These are phyloP conservation scores for Seriola rivoliana DNA, from an alignment of 2,113 vertebrate species.

Conservation along the genomic window DNA sequence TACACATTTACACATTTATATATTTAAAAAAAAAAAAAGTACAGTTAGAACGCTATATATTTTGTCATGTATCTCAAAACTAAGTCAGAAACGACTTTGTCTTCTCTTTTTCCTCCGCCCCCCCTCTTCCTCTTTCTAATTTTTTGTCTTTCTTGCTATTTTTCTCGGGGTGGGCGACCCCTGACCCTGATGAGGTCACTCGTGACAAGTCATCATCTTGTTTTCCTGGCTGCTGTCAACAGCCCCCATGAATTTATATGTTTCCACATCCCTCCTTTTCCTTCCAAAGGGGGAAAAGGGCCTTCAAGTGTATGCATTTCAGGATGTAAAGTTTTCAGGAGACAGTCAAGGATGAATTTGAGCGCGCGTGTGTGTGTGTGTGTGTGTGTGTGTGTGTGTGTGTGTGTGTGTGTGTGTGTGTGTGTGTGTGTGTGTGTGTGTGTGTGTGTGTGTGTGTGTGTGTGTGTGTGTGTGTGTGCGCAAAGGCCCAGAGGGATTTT, in stretches of 20 bases:
- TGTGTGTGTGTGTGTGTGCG: slow-evolving; percentile 25
- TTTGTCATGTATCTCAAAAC: not conserved
- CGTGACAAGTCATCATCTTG: slow-evolving; percentile 60
- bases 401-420: slow-evolving; percentile 33
- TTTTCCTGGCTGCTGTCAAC: slow-evolving; percentile 71
- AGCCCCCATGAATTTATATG: slow-evolving; percentile 59
- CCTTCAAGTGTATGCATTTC: slow-evolving; percentile 47
- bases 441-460: slow-evolving; percentile 27
- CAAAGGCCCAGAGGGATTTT: slow-evolving; percentile 65
- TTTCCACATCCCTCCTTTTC: slow-evolving; percentile 61
- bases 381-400: slow-evolving; percentile 16
- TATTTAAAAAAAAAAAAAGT: too few relatives aligned
- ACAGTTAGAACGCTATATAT: too few relatives aligned
- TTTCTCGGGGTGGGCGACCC: slow-evolving; percentile 59
- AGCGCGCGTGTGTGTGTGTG: slow-evolving; percentile 33
- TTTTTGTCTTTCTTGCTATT: slow-evolving; percentile 7
- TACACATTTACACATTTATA: not conserved
- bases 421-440: slow-evolving; percentile 16
- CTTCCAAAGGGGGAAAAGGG: slow-evolving; percentile 21
- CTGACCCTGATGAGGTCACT: slow-evolving; percentile 67
- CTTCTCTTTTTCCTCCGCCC: not conserved
- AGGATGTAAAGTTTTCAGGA: slow-evolving; percentile 62
- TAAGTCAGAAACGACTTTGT: not conserved
- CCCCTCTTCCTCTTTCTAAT: not conserved
- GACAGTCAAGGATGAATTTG: slow-evolving; percentile 32